A percentile compares a stretch with the other conserved stretches of the same genome.
These are phyloP conservation scores for Sinocyclocheilus anophthalmus DNA, from an alignment of 2,113 vertebrate species.

Conservation along the genomic window DNA sequence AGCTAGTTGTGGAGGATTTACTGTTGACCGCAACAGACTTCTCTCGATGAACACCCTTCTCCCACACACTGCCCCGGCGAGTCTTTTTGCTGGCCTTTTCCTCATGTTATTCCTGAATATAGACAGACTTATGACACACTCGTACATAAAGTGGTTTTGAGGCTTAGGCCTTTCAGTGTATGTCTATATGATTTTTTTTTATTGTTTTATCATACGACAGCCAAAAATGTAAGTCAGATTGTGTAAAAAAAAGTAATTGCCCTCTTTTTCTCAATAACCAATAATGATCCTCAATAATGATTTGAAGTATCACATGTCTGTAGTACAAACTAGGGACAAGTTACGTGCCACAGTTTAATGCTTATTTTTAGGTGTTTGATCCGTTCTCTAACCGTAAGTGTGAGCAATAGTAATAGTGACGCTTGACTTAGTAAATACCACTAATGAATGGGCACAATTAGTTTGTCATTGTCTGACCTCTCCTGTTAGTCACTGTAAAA, in stretches of 20 bases:
- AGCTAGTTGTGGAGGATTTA: conserved; percentile 47
- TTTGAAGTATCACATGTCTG: too few relatives aligned
- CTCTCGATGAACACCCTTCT: conserved; percentile 42
- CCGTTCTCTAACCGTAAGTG: neutral
- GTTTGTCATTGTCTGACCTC: neutral
- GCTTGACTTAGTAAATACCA: conserved; percentile 4
- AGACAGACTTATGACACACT: conserved; percentile 24
- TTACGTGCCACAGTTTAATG: neutral
- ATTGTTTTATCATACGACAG: neutral
- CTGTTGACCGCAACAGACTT: conserved; percentile 53
- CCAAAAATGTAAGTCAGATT: neutral
- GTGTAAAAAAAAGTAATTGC: too few relatives aligned
- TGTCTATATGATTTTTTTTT: neutral
- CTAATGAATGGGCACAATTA: neutral
- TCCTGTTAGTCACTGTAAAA: conserved; percentile 40
- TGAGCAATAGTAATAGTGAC: neutral
- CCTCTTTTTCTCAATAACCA: too few relatives aligned
- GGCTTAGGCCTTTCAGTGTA: neutral
- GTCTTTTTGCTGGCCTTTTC: neutral
- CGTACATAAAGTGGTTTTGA: neutral
- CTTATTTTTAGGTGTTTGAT: neutral
- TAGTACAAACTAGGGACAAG: neutral
- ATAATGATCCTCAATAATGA: too few relatives aligned
- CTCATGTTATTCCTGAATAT: neutral
- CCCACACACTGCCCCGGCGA: conserved; percentile 39